Conservation (phyloP, 2,888 invertebrate genomes). For the Pristionchus fissidentatus region DNA sequence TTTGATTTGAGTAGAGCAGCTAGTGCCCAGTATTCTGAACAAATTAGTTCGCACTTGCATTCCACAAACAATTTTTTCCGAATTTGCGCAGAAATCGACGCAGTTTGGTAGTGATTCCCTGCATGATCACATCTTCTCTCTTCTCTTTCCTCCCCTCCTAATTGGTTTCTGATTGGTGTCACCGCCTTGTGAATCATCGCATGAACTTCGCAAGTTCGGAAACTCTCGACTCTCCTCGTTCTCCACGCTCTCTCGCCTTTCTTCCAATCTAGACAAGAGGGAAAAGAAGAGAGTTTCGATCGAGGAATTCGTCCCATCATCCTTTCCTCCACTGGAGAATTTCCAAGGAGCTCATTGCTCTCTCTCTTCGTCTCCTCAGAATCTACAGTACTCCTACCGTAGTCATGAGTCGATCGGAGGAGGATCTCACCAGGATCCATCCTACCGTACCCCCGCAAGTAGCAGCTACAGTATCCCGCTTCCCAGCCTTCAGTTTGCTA, state of each 20-base stretch:
- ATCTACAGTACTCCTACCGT: not conserved
- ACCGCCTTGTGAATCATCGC: too few species aligned
- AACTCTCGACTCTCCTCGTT: not conserved
- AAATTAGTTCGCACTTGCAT: too few species aligned
- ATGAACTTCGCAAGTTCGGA: too few species aligned
- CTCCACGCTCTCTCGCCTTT: not conserved
- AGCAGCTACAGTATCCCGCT: not conserved
- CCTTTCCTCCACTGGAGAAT: not conserved
- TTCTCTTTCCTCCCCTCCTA: not conserved
- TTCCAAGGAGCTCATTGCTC: not conserved
- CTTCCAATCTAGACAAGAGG: too few species aligned
- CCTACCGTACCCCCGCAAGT: not conserved
- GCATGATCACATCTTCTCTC: not conserved
- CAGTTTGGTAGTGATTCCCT: too few species aligned
- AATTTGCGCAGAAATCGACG: not conserved
- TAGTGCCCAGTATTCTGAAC: too few species aligned
- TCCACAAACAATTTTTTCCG: too few species aligned
- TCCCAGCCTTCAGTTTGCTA: constrained; percentile 14
- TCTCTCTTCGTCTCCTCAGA: not conserved
- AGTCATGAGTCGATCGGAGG: constrained; percentile 20
- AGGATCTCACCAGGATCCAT: not conserved
- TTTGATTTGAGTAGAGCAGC: too few species aligned
- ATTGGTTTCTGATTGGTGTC: not conserved
- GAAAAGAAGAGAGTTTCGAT: too few species aligned
- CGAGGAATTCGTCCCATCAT: too few species aligned